Evolutionary conservation across 2,113 vertebrate species (phyloP), one percentile per base, ranked within the genome.

Genomic region (Rhadina sibilatrix): DNA sequence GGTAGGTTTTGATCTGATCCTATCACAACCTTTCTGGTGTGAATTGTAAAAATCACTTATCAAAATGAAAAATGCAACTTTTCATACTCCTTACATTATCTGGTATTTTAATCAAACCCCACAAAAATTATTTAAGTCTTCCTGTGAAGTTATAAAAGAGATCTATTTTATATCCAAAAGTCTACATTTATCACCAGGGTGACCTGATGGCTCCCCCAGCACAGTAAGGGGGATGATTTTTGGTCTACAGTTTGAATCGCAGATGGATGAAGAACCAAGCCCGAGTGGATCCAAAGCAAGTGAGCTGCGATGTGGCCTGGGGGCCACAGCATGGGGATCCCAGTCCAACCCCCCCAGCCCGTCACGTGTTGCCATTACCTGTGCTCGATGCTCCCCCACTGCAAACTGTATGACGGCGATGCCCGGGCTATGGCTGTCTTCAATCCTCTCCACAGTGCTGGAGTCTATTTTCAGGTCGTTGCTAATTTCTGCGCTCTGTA

Each of bases 401-500:
- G 99, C 99, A 88, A 99, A 99, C 96, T 99, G 99, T 76, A 99
- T 99, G 76, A 99, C 98, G 4, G 99, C 99, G 20, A 98, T 98
- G 95, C 99, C 98, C 5, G 98, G 98, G 75, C 97, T 98, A 97
- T 98, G 99, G 98, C 99, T 98, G 84, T 98, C 98, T 64, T 99
- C 99, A 7, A 99, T 99, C 91, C 99, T 98, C 98, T 99, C 99
- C 97, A 99, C 99, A 2, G 99, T 99, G 98, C 99, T 99, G 50
- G 99, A 99, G 98, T 99, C 99, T 66, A 99, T 99, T 98, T 99
- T 99, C 96, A 99, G 98, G 95, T 99, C 99, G 2, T 94, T 99
- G 98, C 99, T 99, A 66, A 99, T 99, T 97, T 99, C 99, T 0
- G 99, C 99, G 1, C 99, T 99, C 98, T 99, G 99, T 87, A 99